Conservation (phyloP, 1,140 invertebrate species). For the Brachionus angularis region DNA sequence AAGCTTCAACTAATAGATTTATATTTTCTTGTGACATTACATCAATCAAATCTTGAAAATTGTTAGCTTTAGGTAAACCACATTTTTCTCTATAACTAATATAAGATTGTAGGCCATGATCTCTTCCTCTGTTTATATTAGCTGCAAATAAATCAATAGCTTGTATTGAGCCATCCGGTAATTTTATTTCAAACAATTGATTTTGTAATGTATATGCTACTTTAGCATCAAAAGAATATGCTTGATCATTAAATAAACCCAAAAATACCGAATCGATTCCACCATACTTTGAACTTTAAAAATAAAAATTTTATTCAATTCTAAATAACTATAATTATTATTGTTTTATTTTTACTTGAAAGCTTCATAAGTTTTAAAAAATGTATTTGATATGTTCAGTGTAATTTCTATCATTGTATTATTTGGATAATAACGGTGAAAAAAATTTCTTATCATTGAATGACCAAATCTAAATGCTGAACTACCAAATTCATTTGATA, state of each 20-base stretch:
- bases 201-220: slow-evolving; percentile 20
- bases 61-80: slow-evolving; percentile 25
- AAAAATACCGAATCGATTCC: slow-evolving; percentile 17
- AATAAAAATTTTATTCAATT: too few species aligned
- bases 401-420: not conserved
- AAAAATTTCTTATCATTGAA: not conserved
- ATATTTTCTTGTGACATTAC: slow-evolving; percentile 4
- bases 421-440: not conserved
- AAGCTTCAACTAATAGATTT: not conserved
- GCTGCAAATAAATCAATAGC: slow-evolving; percentile 84
- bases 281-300: not conserved
- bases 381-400: not conserved
- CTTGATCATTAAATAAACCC: not conserved
- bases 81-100: slow-evolving; percentile 79
- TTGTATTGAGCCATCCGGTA: not conserved
- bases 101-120: slow-evolving; percentile 88
- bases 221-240: slow-evolving; percentile 5
- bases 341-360: slow-evolving; percentile 2
- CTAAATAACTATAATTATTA: not conserved
- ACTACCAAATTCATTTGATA: slow-evolving; percentile 21
- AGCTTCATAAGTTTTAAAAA: slow-evolving; percentile 34
- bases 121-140: slow-evolving; percentile 88
- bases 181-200: slow-evolving; percentile 31
- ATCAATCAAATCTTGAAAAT: slow-evolving; percentile 40
- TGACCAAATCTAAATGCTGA: slow-evolving; percentile 44